Evolutionary conservation across 2,797 vertebrate genomes (phyloP).

Genomic region (Gallinago solitaria): DNA sequence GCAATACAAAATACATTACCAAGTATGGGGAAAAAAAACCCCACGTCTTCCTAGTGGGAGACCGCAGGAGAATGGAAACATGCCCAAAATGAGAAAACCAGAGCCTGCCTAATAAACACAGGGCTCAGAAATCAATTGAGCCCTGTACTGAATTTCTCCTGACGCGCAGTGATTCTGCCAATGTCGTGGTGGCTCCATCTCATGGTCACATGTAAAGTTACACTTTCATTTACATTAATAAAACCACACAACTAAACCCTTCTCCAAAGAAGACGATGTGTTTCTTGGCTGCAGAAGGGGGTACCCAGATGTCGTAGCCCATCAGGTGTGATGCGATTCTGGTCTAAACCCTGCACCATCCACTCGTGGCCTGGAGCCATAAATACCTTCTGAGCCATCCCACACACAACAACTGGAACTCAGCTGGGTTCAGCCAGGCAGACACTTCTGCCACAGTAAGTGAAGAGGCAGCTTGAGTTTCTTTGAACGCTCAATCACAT

Average conservation of each 20-base stretch:
- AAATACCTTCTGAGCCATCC: neutral
- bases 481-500: neutral
- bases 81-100: conserved; percentile 12
- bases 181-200: conserved; percentile 30
- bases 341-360: neutral
- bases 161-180: neutral
- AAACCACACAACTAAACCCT: neutral
- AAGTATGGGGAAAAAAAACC: neutral
- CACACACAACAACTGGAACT: neutral
- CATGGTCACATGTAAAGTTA: neutral
- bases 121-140: neutral
- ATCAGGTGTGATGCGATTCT: neutral
- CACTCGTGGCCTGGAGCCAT: neutral
- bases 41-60: neutral
- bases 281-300: neutral
- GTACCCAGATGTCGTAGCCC: neutral
- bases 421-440: neutral
- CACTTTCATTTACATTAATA: neutral
- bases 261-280: neutral
- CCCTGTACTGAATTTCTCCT: neutral
- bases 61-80: neutral
- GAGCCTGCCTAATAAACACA: neutral
- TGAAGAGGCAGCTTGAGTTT: neutral
- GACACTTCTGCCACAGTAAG: neutral
- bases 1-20: conserved; percentile 44